These are phyloP conservation scores for Pseudomyrmex flavicornis DNA, from an alignment of 1,140 invertebrate species.

Conservation along the genomic window DNA sequence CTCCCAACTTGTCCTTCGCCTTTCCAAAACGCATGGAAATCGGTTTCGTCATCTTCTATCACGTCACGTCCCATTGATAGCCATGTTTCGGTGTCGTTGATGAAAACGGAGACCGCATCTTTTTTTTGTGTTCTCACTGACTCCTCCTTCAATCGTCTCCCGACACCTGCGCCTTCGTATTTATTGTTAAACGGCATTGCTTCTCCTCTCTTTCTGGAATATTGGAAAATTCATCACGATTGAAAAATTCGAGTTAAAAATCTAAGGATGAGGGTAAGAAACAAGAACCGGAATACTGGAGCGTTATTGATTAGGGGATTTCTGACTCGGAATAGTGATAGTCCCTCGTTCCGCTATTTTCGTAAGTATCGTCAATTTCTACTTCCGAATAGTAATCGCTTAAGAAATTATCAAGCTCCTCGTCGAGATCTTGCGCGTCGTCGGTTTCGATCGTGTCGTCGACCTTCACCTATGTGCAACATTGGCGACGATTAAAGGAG, in stretches of 20 bases:
- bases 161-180: slow-evolving; percentile 34
- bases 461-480: slow-evolving; percentile 4
- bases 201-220: slow-evolving; percentile 33
- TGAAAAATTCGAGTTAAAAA: background rate
- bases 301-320: background rate
- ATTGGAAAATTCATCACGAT: slow-evolving; percentile 26
- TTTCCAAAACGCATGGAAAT: slow-evolving; percentile 85
- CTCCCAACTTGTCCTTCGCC: slow-evolving; percentile 80
- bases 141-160: slow-evolving; percentile 56
- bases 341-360: slow-evolving; percentile 61
- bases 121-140: slow-evolving; percentile 25
- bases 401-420: slow-evolving; percentile 62
- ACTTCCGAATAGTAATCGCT: slow-evolving; percentile 69
- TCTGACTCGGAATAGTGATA: slow-evolving; percentile 71
- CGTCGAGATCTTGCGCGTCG: slow-evolving; percentile 43
- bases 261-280: background rate
- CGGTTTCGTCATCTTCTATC: slow-evolving; percentile 45
- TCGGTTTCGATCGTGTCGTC: slow-evolving; percentile 4
- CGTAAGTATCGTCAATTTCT: slow-evolving; percentile 58
- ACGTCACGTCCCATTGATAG: slow-evolving; percentile 29
- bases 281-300: background rate
- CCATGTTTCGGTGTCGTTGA: slow-evolving; percentile 62
- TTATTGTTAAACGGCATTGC: slow-evolving; percentile 32
- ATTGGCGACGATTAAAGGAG: background rate
- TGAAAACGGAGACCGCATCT: slow-evolving; percentile 32